Percentiles rank a stretch among this genome's conserved stretches.
Conservation (phyloP, 2,888 invertebrate genomes). For the Romanomermis culicivorax region DNA sequence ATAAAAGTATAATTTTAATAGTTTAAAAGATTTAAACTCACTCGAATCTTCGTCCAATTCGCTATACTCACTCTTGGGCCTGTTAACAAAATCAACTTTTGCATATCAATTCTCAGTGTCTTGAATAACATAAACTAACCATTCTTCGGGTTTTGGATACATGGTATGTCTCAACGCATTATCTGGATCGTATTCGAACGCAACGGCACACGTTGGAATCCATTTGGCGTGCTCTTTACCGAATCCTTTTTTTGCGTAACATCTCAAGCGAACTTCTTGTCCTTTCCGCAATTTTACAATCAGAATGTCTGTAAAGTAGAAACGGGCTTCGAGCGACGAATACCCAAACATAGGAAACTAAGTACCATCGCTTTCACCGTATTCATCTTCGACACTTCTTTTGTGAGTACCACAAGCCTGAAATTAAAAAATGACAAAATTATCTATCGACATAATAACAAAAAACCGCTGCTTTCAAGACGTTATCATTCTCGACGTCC, state of each 20-base stretch:
- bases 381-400: conserved; percentile 61
- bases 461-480: too few species aligned
- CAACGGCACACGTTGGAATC: conserved; percentile 96
- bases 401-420: conserved; percentile 60
- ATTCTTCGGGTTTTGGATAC: conserved; percentile 86
- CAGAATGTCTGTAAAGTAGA: conserved; percentile 39
- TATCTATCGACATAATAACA: too few species aligned
- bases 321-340: conserved; percentile 2
- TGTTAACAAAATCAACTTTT: too few species aligned
- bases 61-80: conserved; percentile 84
- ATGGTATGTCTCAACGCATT: conserved; percentile 85
- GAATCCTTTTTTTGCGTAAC: conserved; percentile 84
- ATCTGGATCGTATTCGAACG: conserved; percentile 98
- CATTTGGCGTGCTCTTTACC: conserved; percentile 99
- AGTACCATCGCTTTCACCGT: conserved; percentile 72
- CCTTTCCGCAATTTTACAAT: conserved; percentile 53
- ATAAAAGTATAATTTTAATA: neutral
- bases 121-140: conserved; percentile 38
- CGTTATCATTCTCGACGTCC: too few species aligned
- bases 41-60: conserved; percentile 52
- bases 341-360: neutral
- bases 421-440: too few species aligned
- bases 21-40: conserved; percentile 20
- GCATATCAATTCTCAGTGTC: neutral
- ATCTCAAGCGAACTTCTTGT: conserved; percentile 75